Evolutionary conservation across 2,888 invertebrate genomes (phyloP), one percentile per base, ranked within the genome.

Genomic region (Dastarcus helophoroides): DNA sequence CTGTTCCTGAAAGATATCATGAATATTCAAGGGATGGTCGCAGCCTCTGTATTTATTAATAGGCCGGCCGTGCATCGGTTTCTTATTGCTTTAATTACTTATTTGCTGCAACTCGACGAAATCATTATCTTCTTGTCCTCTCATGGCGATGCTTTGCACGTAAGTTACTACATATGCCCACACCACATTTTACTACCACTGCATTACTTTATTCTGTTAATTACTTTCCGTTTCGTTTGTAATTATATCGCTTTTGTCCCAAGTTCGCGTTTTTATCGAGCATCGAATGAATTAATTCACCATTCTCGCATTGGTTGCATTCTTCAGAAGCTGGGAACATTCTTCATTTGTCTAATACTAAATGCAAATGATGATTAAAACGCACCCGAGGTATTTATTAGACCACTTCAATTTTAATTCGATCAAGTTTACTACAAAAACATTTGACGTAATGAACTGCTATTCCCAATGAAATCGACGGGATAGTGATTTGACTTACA

Each of bases 1-100:
- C 52, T 48, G 53, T 50, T 50, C 46, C 46, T 43, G 44, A 50
- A 48, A 48, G 12, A 43, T 34, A 36, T 37, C 38, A 48, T 50
- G 48, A 46, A 50, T 50, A 48, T 50, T 46, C 50, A 48, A 41
- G 28, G 26, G 27, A 23, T 27, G 24, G 23, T 25, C 30, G 27
- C 29, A 26, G 37, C 35, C 36, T 35, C 38, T 29, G 42, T 44
- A 41, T 46, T 45, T 48, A 46, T 46, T 48, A 47, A 44, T 43
- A 35, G 42, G 29, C 34, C 29, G 31, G 35, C 41, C 38, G 26
- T 35, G 31, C 31, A 11, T 27, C 27, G 37, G 32, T 40, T 43
- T 41, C 41, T 44, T 44, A 35, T 39, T 37, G 41, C 33, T 44
- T 41, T 44, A 42, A 41, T 41, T 41, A 38, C 38, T 39, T 41